Evolutionary conservation across 37 sponge, comb jelly and placozoan genomes (phyloP).

Genomic region (Tethya wilhelma): DNA sequence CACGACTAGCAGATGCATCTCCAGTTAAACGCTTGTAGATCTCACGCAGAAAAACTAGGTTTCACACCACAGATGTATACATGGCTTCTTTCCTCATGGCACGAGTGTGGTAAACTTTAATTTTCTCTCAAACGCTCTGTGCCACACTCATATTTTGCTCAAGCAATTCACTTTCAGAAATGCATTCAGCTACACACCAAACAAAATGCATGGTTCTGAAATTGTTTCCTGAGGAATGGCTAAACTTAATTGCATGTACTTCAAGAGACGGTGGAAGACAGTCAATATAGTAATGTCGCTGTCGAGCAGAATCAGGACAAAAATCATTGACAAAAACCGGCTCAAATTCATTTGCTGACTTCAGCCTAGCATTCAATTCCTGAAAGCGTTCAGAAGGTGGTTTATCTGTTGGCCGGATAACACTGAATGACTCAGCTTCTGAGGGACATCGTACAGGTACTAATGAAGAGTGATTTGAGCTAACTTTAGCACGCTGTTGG

Average conservation of each 20-base stretch:
- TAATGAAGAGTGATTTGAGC: background rate
- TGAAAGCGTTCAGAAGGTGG: background rate
- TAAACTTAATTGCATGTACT: background rate
- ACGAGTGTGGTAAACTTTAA: background rate
- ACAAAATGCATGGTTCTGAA: slow-evolving; percentile 4
- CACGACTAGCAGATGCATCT: slow-evolving; percentile 19
- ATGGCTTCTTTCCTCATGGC: slow-evolving; percentile 3
- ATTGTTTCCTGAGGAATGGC: slow-evolving; percentile 4
- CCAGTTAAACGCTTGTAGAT: slow-evolving; percentile 14
- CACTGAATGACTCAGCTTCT: background rate
- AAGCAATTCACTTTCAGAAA: background rate
- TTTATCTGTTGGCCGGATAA: background rate
- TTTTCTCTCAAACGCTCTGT: background rate
- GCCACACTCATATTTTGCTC: background rate
- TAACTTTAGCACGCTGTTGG: background rate
- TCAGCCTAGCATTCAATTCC: background rate
- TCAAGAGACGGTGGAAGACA: background rate
- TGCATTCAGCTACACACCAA: background rate
- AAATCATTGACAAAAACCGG: slow-evolving; percentile 14
- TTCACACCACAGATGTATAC: background rate
- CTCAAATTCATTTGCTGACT: slow-evolving; percentile 2
- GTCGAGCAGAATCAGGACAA: background rate
- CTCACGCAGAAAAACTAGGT: slow-evolving; percentile 1
- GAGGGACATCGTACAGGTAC: slow-evolving; percentile 7
- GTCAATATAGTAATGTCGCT: background rate